Conservation (phyloP, 1,140 invertebrate genomes). For the Subanguina moxae region DNA sequence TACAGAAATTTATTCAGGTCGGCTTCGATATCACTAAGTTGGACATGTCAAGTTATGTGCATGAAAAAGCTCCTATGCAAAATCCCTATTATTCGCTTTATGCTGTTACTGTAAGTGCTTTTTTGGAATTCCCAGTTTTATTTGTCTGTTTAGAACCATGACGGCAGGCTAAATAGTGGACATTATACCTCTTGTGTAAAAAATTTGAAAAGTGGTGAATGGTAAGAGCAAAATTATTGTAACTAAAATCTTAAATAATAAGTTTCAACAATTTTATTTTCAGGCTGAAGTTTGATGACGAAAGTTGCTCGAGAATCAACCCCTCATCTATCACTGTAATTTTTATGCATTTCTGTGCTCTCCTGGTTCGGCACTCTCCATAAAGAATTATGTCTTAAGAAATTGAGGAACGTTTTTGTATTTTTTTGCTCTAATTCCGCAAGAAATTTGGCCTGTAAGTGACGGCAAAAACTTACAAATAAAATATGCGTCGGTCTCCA, state of each 20-base stretch:
- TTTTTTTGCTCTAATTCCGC: constrained; percentile 8
- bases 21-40: constrained; percentile 25
- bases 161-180: constrained; percentile 26
- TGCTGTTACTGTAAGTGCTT: constrained; percentile 24
- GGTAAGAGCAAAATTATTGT: not conserved
- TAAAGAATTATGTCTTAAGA: no score
- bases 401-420: constrained; percentile 8
- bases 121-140: not conserved
- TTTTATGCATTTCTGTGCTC: not conserved
- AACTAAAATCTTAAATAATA: no score
- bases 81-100: constrained; percentile 36
- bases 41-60: constrained; percentile 31
- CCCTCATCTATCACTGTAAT: not conserved
- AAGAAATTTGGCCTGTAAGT: not conserved
- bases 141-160: constrained; percentile 25
- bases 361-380: no score
- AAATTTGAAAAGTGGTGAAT: constrained; percentile 10
- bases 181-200: constrained; percentile 21
- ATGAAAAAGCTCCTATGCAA: constrained; percentile 13
- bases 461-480: no score
- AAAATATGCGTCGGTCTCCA: no score
- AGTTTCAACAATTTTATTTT: no score
- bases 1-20: not conserved
- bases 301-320: constrained; percentile 1
- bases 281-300: constrained; percentile 16